Evolutionary conservation across 2,888 invertebrate species (phyloP), one percentile per base, ranked within the genome.

Genomic region (Muscina levida): DNA sequence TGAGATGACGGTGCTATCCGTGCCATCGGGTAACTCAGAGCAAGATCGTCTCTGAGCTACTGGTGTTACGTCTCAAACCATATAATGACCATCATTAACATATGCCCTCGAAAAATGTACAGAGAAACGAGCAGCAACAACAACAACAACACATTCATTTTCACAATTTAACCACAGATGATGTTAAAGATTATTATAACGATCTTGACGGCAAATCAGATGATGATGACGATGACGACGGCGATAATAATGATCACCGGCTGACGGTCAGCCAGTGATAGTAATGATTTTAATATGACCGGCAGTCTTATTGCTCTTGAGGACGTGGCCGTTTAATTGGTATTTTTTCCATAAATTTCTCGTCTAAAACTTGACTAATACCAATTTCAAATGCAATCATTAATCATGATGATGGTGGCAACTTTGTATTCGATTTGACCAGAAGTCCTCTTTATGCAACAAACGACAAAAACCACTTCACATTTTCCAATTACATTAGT

Each of bases 71-170:
- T 53, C 66, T 66, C 56, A 57, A 56, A 79, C 59, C 72, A 67
- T 66, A 77, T 83, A 83, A 83, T 83, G 81, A 77, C 82, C 80
- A 82, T 76, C 76, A 83, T 83, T 82, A 82, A 80, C 80, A 83
- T 82, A 82, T 80, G 74, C 79, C 73, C 77, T 82, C 59, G 66
- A 70, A 79, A 66, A 37, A 48, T 39, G 59, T 22, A 72, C 51
- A 26, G 48, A 51, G 19, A 19, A 31, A 68, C 51, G 39, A 62
- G 37, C 37, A 59, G 26, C 68, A 71, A n/a, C 39, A 56, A 11
- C 53, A 57, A 24, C 24, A 53, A 39, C 8, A 59, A 31, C n/a
- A 57, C 57, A 31, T 17, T 62, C 42, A 42, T 42, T 62, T 62
- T n/a, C n/a, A n/a, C 62, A 39, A 62, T 62, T 39, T 62, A 26